These are phyloP conservation scores for Oryctes rhinoceros DNA, from an alignment of 1,140 invertebrate species.

Conservation along the genomic window DNA sequence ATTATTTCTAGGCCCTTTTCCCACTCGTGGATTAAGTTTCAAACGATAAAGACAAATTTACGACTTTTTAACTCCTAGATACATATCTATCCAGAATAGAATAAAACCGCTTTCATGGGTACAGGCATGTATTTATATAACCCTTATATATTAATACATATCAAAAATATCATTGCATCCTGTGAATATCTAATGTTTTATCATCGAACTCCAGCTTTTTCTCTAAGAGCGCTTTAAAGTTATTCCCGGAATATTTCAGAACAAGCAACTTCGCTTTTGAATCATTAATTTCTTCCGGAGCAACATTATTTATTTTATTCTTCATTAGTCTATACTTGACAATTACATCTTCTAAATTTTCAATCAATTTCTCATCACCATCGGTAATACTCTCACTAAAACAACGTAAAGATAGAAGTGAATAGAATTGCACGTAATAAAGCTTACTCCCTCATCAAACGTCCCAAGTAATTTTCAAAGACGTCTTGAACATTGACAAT, in stretches of 20 bases:
- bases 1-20: too few species aligned
- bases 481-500: neutral
- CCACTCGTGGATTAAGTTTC: too few species aligned
- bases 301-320: neutral
- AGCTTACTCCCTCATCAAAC: constrained; percentile 24
- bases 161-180: neutral
- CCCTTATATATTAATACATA: neutral
- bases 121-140: too few species aligned
- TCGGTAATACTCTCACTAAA: neutral
- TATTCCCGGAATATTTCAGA: constrained; percentile 14
- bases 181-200: neutral
- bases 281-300: neutral
- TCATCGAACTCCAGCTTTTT: neutral
- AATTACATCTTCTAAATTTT: neutral
- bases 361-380: neutral
- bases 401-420: neutral
- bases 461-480: constrained; percentile 17
- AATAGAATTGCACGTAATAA: neutral
- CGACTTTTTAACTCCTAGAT: too few species aligned
- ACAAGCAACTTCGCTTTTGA: neutral
- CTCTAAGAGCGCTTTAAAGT: neutral
- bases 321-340: neutral
- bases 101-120: too few species aligned
- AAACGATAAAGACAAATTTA: too few species aligned
- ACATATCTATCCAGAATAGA: too few species aligned